Base-by-base conservation (phyloP, 2,888 invertebrate genomes). In the Sarcophaga caerulescens region DNA sequence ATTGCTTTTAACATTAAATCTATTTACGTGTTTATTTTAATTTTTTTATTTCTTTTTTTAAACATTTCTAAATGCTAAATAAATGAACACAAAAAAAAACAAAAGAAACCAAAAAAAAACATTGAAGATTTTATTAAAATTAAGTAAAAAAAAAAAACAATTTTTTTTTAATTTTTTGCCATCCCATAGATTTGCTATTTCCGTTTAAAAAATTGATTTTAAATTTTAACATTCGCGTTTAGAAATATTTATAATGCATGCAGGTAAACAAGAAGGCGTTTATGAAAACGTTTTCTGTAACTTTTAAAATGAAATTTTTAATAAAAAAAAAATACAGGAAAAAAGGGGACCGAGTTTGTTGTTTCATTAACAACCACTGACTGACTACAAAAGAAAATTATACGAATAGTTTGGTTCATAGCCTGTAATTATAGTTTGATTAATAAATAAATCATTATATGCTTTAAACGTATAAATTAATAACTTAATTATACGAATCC, bases 401-500 rank as follows among this genome's bases (percentile, higher is more conserved):
- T n/a, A 85, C 60, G 60, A 71, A 57, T 35, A 10, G 35, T 35
- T 35, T 35, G 10, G 35, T 35, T 35, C 10, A 35, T 62, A 71
- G 21, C 23, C 57, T 80, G 62, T 65, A 81, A 78, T 81, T 74
- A 85, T 57, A 65, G 59, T 62, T 73, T 60, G 68, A 47, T 81
- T 35, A 35, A 35, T 2, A 47, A 74, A 74, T 65, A 75, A 62
- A 52, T 63, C 52, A 57, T 69, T 66, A 21, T 65, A 25, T 59
- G 17, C 75, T 57, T 47, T 11, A 47, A 45, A 69, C 68, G 14
- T 11, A 60, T 78, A 75, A 65, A 75, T 85, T 81, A 74, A 79
- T 85, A 68, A 66, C 81, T 85, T 78, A 75, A 85, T 85, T 76
- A 76, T 81, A 76, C 44, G 62, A 62, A 57, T 74, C 63, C 10